Evolutionary conservation across 2,797 vertebrate species (phyloP).

Genomic region (Pantherophis alleghaniensis): DNA sequence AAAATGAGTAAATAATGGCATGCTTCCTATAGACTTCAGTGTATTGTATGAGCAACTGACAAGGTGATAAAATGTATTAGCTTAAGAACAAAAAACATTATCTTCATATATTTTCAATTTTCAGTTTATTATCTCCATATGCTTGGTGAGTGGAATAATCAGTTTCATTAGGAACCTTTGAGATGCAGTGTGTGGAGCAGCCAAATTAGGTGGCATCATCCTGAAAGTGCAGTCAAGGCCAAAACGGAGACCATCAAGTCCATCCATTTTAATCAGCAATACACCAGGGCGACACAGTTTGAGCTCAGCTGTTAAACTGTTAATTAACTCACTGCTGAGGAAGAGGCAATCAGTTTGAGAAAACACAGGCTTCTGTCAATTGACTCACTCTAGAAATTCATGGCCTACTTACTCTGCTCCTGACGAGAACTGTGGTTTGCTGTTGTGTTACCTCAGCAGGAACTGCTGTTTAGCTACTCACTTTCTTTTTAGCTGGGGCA

Average conservation of each 20-base stretch:
- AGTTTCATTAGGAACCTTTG: conserved; percentile 7
- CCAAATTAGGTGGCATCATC: conserved; percentile 4
- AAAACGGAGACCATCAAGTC: neutral
- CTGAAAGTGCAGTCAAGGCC: neutral
- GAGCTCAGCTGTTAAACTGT: conserved; percentile 18
- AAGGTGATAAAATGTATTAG: conserved; percentile 3
- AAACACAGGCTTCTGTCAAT: neutral
- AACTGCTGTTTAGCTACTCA: neutral
- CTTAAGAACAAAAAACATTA: neutral
- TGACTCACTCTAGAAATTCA: neutral
- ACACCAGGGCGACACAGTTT: neutral
- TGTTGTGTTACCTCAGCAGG: neutral
- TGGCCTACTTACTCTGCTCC: neutral
- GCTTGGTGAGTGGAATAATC: neutral
- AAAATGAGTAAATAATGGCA: neutral
- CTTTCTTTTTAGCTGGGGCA: neutral
- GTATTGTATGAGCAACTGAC: conserved; percentile 10
- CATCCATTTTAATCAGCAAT: conserved; percentile 29
- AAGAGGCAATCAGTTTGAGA: neutral
- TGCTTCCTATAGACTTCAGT: neutral
- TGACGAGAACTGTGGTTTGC: neutral
- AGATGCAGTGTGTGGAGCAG: neutral
- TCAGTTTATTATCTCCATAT: conserved; percentile 16
- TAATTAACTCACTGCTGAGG: conserved; percentile 27
- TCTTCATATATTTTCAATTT: conserved; percentile 18